Evolutionary conservation across 2,113 vertebrate species (phyloP), one percentile per base, ranked within the genome.

Genomic region (Columba janthina): DNA sequence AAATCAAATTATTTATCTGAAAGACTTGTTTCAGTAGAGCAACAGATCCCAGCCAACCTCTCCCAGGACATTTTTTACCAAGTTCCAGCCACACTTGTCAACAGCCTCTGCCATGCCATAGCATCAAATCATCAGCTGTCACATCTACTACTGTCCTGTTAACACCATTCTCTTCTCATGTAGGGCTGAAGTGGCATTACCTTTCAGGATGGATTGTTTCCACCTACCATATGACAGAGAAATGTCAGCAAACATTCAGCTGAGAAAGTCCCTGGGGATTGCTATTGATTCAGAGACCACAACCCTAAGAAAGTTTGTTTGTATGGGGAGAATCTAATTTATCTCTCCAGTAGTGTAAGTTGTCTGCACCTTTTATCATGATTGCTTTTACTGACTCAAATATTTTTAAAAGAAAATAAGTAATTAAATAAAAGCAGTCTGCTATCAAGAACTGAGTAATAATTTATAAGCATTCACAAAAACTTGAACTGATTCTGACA

Each of bases 401-500:
- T 51, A 90, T 81, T 93, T 92, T 74, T 71, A 28, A 72, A 89
- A 74, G 25, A 90, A 95, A 84, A 69, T 62, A 77, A 86, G 54
- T 24, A 83, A 88, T 83, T 83, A 82, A 69, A 80, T 80, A 56
- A 95, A 92, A 84, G 15, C 61, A 91, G 16, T 15, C 44, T 87
- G 26, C 48, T 81, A 75, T 66, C 60, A 61, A 36, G 42, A 95
- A 74, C 18, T 1, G 5, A 64, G 20, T n/a, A 86, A 87, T 93
- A 92, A 90, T 89, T 93, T 44, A 81, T 78, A 75, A 90, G 54
- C 21, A 16, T 38, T 78, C 44, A 31, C 48, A 32, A 70, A 94
- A 88, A 91, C 22, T 50, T 80, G 90, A 93, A 90, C 57, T 51
- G 57, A 89, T 91, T 78, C 73, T 93, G 91, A 93, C 69, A 89